Base-by-base conservation (phyloP, 2,797 vertebrate genomes). In the Sternarchorhynchus goeldii region DNA sequence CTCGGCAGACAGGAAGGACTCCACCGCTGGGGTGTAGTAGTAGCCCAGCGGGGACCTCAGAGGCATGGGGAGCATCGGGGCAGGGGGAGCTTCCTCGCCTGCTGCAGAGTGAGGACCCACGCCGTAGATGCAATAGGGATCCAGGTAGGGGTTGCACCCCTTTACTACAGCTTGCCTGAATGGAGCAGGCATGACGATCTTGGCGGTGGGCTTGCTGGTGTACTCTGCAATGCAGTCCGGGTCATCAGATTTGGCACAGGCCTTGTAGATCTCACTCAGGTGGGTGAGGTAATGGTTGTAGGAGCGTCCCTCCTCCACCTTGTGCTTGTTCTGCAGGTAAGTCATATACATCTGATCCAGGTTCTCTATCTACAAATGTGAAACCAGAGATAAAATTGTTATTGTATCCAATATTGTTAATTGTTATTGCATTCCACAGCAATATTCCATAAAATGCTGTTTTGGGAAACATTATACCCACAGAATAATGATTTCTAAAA, bases 251-350 rank as follows among this genome's bases (percentile, higher is more conserved):
- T 93, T 76, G 6, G 93, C 91, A 60, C 94, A 94, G 60, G 77
- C 20, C 83, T 92, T 93, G 87, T 94, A 94, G 85, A 94, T 89
- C 82, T 92, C 89, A 53, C 91, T 91, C 64, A 94, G 87, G 87
- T 93, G 93, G 53, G 82, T 88, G 68, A 95, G 91, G 85, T 93
- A 92, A 84, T 92, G 93, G 81, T 92, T 92, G 84, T 92, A 91
- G 31, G 85, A 88, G 1, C 88, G 91, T 2, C 83, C 88, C 55
- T 91, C 92, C 75, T 93, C 91, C 17, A 90, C 87, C 60, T 91
- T 85, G 88, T 93, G 93, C 83, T 93, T 94, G 89, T 92, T 93
- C 83, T 95, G 93, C 81, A 94, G 83, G 87, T 91, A 93, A 50
- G 85, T 79, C 88, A 90, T 17, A 82, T 94, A 95, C 72, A 94